Conservation (phyloP, 2,797 vertebrate species). For the Amblyopsis hoosieri region DNA sequence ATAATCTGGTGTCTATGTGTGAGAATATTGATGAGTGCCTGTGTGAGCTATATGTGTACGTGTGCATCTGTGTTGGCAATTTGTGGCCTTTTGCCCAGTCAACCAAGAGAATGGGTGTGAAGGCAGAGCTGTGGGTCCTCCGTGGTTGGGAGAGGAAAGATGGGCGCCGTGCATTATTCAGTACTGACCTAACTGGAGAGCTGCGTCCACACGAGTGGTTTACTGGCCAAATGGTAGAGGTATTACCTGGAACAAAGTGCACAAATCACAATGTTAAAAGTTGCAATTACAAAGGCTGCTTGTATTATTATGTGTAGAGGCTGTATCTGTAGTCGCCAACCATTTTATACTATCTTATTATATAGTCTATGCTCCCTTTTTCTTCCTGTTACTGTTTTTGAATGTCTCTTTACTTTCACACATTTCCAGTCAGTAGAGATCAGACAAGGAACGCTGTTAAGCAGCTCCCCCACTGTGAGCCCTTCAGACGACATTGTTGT, state of each 20-base stretch:
- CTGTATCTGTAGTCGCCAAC: background rate
- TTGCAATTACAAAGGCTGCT: too few species aligned
- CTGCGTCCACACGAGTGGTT: constrained; percentile 44
- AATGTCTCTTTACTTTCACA: constrained; percentile 36
- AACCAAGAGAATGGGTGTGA: constrained; percentile 67
- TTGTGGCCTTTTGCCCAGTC: constrained; percentile 42
- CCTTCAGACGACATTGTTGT: constrained; percentile 21
- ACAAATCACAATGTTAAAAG: background rate
- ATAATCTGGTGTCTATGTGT: too few species aligned
- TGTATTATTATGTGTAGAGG: too few species aligned
- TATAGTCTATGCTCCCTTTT: background rate
- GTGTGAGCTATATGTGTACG: constrained; percentile 3
- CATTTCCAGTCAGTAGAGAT: constrained; percentile 39
- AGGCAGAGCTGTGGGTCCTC: constrained; percentile 51
- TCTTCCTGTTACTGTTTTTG: constrained; percentile 7
- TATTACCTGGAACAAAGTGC: background rate
- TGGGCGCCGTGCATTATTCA: constrained; percentile 73
- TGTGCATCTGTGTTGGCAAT: constrained; percentile 22
- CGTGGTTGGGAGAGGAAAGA: constrained; percentile 44
- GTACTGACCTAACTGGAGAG: constrained; percentile 47
- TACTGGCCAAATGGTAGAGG: constrained; percentile 11
- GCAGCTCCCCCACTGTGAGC: constrained; percentile 25
- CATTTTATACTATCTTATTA: background rate
- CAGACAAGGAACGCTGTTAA: constrained; percentile 43
- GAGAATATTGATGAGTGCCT: background rate